Evolutionary conservation across 2,113 vertebrate species (phyloP).

Genomic region (Mormoops blainvillei): DNA sequence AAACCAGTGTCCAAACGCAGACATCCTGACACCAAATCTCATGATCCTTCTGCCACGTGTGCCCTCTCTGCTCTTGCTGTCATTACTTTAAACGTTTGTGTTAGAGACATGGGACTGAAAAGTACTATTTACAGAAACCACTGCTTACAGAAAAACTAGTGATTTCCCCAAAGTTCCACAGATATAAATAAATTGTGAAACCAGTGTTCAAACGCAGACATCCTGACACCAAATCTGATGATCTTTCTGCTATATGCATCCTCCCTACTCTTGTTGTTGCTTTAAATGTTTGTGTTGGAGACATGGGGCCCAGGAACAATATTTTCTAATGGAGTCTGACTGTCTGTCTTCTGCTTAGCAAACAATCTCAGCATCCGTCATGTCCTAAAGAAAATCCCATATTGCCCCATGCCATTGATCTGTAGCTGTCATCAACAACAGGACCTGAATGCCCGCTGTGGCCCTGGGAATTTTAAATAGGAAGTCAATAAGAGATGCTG

Average conservation of each 20-base stretch:
- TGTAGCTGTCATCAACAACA: conserved; percentile 42
- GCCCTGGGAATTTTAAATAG: conserved; percentile 70
- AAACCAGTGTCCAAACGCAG: neutral
- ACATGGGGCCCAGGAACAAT: neutral
- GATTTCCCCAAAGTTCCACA: neutral
- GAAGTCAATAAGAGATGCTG: conserved; percentile 67
- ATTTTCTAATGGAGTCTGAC: neutral
- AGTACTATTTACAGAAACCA: neutral
- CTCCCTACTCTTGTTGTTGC: neutral
- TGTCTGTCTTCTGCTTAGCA: neutral
- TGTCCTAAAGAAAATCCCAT: conserved; percentile 34
- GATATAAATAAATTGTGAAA: neutral
- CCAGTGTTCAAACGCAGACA: neutral
- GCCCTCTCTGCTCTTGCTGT: neutral
- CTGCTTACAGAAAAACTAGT: neutral
- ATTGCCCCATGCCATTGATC: conserved; percentile 42
- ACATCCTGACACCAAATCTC: neutral
- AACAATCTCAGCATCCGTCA: neutral
- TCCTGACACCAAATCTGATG: neutral
- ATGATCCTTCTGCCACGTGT: neutral
- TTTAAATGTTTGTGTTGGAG: neutral
- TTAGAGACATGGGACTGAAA: neutral
- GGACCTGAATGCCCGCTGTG: neutral
- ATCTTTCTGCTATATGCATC: neutral
- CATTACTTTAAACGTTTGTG: neutral